Conservation (phyloP, 2,888 invertebrate genomes). For the Xestia sexstrigata region DNA sequence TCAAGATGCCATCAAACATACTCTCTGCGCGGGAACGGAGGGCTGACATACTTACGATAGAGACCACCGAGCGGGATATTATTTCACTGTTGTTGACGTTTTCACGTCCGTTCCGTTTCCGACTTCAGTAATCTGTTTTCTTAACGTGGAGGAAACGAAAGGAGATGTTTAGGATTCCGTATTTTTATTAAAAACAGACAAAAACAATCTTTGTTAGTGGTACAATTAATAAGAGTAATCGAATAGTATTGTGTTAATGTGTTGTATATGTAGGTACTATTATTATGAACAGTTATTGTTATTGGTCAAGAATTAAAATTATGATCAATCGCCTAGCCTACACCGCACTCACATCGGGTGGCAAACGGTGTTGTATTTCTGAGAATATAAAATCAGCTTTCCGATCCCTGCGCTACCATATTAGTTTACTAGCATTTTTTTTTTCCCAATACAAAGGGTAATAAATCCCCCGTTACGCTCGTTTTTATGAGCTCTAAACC, state of each 20-base stretch:
- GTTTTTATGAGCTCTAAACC: slow-evolving; percentile 74
- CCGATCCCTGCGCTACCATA: slow-evolving; percentile 84
- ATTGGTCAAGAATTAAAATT: slow-evolving; percentile 37
- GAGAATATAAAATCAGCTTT: slow-evolving; percentile 85
- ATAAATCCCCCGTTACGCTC: slow-evolving; percentile 66
- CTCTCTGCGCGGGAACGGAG: slow-evolving; percentile 58
- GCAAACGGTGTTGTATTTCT: slow-evolving; percentile 78
- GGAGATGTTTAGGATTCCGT: not conserved
- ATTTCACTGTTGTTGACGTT: slow-evolving; percentile 47
- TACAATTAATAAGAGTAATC: not conserved
- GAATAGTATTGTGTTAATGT: not conserved
- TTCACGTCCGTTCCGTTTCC: slow-evolving; percentile 14
- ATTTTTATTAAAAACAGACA: slow-evolving; percentile 4
- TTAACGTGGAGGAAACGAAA: slow-evolving; percentile 12
- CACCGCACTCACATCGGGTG: slow-evolving; percentile 65
- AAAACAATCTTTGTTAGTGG: not conserved
- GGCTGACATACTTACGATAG: slow-evolving; percentile 59
- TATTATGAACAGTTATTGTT: slow-evolving; percentile 3
- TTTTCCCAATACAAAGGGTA: slow-evolving; percentile 70
- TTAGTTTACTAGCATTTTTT: slow-evolving; percentile 84
- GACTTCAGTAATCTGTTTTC: slow-evolving; percentile 29
- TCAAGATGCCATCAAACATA: slow-evolving; percentile 79
- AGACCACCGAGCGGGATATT: slow-evolving; percentile 39
- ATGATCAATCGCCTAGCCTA: slow-evolving; percentile 54
- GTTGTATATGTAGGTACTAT: not conserved